Evolutionary conservation across 1,140 invertebrate genomes (phyloP).

Genomic region (Eueides isabella): DNA sequence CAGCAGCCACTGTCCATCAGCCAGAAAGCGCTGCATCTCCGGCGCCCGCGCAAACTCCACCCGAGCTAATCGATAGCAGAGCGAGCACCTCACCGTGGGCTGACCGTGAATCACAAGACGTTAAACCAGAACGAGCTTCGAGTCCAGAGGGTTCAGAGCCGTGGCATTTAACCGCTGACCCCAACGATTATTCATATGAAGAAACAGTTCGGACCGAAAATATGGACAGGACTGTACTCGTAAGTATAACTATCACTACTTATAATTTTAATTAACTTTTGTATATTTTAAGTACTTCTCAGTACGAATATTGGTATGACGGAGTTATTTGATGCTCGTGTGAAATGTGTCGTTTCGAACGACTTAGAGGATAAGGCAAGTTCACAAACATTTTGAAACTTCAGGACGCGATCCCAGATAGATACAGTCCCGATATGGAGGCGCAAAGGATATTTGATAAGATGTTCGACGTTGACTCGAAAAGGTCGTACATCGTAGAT

Average conservation of each 20-base stretch:
- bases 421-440: constrained; percentile 81
- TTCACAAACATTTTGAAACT: constrained; percentile 70
- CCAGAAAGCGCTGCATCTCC: constrained; percentile 63
- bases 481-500: constrained; percentile 74
- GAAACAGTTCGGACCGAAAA: constrained; percentile 69
- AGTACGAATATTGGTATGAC: neutral
- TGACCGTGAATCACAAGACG: constrained; percentile 55
- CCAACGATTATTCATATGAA: constrained; percentile 73
- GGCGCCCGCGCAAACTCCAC: constrained; percentile 54
- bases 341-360: neutral
- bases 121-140: constrained; percentile 62
- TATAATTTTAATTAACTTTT: too few species aligned
- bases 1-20: constrained; percentile 54
- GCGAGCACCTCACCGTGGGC: constrained; percentile 63
- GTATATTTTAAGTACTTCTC: neutral
- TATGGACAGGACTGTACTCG: constrained; percentile 72
- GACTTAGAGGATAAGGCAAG: neutral
- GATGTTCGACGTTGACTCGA: constrained; percentile 80
- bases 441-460: constrained; percentile 81
- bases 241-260: constrained; percentile 53
- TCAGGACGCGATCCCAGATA: constrained; percentile 78
- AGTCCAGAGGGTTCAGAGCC: constrained; percentile 67
- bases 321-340: neutral
- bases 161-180: constrained; percentile 59
- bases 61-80: constrained; percentile 63